These are phyloP conservation scores for Brienomyrus brachyistius DNA, from an alignment of 2,113 vertebrate genomes.

Conservation along the genomic window DNA sequence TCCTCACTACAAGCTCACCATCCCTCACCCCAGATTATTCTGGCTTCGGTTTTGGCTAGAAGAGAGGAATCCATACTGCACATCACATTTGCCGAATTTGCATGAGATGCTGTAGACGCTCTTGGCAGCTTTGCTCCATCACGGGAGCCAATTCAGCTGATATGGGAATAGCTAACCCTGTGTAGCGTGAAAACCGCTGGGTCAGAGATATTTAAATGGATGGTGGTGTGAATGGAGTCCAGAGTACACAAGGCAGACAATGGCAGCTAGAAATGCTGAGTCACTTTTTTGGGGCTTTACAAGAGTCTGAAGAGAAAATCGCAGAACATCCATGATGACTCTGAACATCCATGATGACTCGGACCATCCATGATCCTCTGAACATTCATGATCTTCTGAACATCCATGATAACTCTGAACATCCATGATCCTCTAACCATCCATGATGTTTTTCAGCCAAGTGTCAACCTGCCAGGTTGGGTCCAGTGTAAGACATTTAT, in stretches of 20 bases:
- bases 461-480: neutral
- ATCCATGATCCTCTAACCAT: neutral
- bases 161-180: neutral
- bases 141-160: constrained; percentile 7
- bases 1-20: neutral
- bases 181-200: constrained; percentile 25
- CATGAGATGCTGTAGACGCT: neutral
- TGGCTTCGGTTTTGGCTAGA: neutral
- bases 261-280: constrained; percentile 11
- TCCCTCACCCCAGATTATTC: neutral
- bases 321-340: neutral
- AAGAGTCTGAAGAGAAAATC: neutral
- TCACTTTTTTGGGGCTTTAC: neutral
- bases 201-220: constrained; percentile 20
- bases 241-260: constrained; percentile 18
- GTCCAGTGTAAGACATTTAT: neutral
- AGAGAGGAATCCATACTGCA: neutral
- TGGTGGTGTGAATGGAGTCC: neutral
- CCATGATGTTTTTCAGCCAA: neutral
- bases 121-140: neutral
- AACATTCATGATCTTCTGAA: neutral
- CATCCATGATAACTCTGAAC: too few species aligned
- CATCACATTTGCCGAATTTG: neutral
- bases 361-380: neutral
- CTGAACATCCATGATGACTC: neutral